Evolutionary conservation across 2,797 vertebrate genomes (phyloP), one percentile per base, ranked within the genome.

Genomic region (Chelon auratus): DNA sequence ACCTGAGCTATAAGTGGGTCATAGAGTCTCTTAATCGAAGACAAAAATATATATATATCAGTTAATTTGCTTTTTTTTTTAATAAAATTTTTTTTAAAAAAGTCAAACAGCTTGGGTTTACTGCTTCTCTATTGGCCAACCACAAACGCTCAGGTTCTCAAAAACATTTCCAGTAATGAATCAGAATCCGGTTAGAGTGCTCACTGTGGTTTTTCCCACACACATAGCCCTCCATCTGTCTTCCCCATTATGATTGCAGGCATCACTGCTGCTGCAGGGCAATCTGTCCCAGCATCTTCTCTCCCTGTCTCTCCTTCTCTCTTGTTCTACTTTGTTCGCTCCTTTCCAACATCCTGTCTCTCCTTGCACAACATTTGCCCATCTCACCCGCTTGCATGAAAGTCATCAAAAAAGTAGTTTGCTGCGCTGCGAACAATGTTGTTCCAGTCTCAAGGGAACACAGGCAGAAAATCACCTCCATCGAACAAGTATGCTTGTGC

Each of bases 111-210:
- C 59, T 12, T 48, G 33, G 33, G 18, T 42, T 60, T 65, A 51
- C 48, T 14, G 64, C 60, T 72, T 75, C 69, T 57, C 50, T 37
- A 53, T 63, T 37, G 40, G 24, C 51, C 66, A 43, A 66, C 75
- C 72, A 70, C 71, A 80, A 63, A 78, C 5, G 37, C 78, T 79
- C 50, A 30, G 9, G 53, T 75, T 82, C 75, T 81, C 81, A 11
- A 75, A 89, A 89, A 86, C 80, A 88, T 86, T 93, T 89, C 85
- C 89, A 87, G 87, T 72, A 90, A 90, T 75, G 66, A 83, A 87
- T 81, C 78, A 59, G 30, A 75, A 87, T 90, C 82, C 57, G 2
- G 66, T 86, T 80, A 88, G 83, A 90, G 82, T 75, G 85, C 83
- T 64, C 18, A 70, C 80, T 90, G 84, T 89, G 90, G 85, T 76